These are phyloP conservation scores for Atlantisia rogersi DNA, from an alignment of 2,113 vertebrate genomes.

Conservation along the genomic window DNA sequence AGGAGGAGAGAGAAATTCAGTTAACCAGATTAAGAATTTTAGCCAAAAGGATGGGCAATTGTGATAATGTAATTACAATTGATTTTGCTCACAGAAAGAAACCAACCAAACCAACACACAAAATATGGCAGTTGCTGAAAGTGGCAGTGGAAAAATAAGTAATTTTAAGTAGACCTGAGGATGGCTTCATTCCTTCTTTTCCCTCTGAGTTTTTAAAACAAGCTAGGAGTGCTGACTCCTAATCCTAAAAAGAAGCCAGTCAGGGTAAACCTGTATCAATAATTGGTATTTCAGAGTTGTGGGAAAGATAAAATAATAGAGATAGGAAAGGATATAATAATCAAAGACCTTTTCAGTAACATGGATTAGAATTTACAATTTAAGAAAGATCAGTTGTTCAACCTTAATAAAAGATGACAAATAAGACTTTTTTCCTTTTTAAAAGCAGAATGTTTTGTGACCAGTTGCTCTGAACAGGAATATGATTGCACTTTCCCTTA, in stretches of 20 bases:
- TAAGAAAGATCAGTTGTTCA: not conserved
- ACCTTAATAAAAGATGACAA: not conserved
- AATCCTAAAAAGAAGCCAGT: not conserved
- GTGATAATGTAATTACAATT: conserved; percentile 12
- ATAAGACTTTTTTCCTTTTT: not conserved
- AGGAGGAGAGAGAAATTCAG: not conserved
- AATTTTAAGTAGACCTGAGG: not conserved
- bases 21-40: not conserved
- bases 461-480: not conserved
- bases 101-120: not conserved
- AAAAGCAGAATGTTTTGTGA: not conserved
- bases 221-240: not conserved
- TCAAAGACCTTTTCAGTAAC: not conserved
- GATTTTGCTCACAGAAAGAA: conserved; percentile 9
- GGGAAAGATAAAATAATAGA: not conserved
- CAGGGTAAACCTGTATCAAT: not conserved
- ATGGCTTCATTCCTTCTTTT: not conserved
- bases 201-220: not conserved
- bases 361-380: not conserved
- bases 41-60: not conserved
- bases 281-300: not conserved
- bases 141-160: not conserved
- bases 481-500: not conserved
- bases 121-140: not conserved
- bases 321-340: not conserved